A percentile compares a stretch with the other conserved stretches of the same genome.
phyloP scores from a whole-genome alignment of 2,888 invertebrate species.

The Cataglyphis albicans region DNA sequence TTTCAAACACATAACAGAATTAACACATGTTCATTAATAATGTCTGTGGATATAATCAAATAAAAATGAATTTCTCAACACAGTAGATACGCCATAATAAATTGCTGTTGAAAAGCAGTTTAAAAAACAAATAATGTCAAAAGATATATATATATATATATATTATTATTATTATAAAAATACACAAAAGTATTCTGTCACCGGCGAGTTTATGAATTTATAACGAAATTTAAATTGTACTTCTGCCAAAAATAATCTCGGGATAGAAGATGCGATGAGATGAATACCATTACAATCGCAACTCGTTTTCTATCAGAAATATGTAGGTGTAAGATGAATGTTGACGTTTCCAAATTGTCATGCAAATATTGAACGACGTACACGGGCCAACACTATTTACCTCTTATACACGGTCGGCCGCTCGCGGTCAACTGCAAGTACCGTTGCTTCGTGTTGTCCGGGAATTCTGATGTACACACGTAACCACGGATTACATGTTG shows the following conservation, averaged over 20 bases:
- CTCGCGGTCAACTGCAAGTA: constrained; percentile 80
- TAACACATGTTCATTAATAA: neutral
- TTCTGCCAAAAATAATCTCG: neutral
- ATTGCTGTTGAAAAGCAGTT: neutral
- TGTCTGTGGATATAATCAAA: neutral
- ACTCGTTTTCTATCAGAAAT: constrained; percentile 18
- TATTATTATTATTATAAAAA: neutral
- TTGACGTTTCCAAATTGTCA: constrained; percentile 62
- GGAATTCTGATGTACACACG: constrained; percentile 41
- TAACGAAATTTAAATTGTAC: neutral
- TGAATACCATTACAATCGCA: neutral
- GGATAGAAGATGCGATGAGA: neutral
- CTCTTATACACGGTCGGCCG: constrained; percentile 78
- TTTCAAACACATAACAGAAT: constrained; percentile 18
- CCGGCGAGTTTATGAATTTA: neutral
- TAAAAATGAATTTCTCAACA: neutral
- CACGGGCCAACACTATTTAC: constrained; percentile 75
- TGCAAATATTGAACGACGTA: constrained; percentile 71
- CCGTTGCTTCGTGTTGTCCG: constrained; percentile 73
- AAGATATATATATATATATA: neutral
- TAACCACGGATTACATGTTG: constrained; percentile 49
- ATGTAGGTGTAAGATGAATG: constrained; percentile 32
- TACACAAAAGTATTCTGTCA: neutral
- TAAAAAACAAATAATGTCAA: neutral
- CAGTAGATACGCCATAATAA: neutral